Evolutionary conservation across 2,888 invertebrate species (phyloP), one percentile per base, ranked within the genome.

Genomic region (Drosophila fulvimacula): DNA sequence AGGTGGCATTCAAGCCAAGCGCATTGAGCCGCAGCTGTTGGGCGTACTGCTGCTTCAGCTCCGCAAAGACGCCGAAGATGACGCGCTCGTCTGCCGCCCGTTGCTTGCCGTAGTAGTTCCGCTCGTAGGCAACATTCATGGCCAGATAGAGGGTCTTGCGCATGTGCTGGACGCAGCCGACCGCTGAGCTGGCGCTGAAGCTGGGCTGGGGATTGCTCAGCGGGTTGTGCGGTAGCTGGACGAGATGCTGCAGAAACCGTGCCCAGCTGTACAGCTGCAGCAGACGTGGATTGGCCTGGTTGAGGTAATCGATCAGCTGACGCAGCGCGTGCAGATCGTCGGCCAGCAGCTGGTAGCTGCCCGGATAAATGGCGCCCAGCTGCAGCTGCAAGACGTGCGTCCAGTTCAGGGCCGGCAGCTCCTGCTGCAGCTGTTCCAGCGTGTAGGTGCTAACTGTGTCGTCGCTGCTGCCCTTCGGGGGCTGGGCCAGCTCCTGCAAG

Each of bases 61-160:
- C 78, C 2, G 61, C 60, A 5, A 91, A 91, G 4, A 91, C 77
- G 0, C 63, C 60, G 6, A 66, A 56, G 13, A 91, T 85, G 34
- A 91, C 64, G 0, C 30, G 64, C 34, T 90, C 89, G 39, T 89
- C 90, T 1, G 68, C 53, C 0, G 36, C 27, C 0, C 91, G 79
- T 15, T 71, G 67, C 2, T 15, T 11, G 1, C 56, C 36, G 27
- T 90, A 90, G 60, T 64, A 85, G 5, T 38, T 79, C 1, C 60
- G 60, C 42, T 91, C 91, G 42, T 91, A 91, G n/a, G 76, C 74
- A 48, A 84, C 90, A 34, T 86, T 90, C 91, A 91, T 88, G 32
- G 80, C 56, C 38, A 91, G 57, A 6, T 88, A 82, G 3, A 91
- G 79, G 0, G 77, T 77, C 36, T 89, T 85, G 1, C 90, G 81